Evolutionary conservation across 2,888 invertebrate genomes (phyloP).

Genomic region (Tachystola acroxantha): DNA sequence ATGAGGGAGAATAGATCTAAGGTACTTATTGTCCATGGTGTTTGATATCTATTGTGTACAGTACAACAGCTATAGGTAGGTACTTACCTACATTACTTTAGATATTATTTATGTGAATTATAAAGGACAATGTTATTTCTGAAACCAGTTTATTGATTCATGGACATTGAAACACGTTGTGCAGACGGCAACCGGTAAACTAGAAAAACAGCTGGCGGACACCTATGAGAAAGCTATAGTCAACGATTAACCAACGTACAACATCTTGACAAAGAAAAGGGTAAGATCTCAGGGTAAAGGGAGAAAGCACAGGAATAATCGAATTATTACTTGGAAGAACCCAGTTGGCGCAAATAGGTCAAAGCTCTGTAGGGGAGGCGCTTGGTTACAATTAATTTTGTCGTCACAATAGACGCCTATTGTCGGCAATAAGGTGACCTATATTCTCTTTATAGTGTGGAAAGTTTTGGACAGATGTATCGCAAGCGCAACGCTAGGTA

Average conservation of each 20-base stretch:
- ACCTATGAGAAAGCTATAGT: conserved; percentile 49
- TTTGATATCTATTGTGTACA: too few relatives aligned
- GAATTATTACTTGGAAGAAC: conserved; percentile 12
- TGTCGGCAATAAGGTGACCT: background rate
- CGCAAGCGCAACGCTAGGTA: too few relatives aligned
- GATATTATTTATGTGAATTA: background rate
- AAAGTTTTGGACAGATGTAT: too few relatives aligned
- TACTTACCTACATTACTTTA: too few relatives aligned
- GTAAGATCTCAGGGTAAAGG: conserved; percentile 18
- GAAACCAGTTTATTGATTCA: conserved; percentile 33
- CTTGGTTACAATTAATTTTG: background rate
- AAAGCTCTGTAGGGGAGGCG: background rate
- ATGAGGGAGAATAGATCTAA: too few relatives aligned
- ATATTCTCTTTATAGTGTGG: background rate
- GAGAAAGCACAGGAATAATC: conserved; percentile 22
- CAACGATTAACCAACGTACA: conserved; percentile 37
- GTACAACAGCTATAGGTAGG: too few relatives aligned
- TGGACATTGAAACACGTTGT: conserved; percentile 31
- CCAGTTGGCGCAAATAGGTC: background rate
- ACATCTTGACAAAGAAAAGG: conserved; percentile 30
- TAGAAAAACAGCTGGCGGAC: conserved; percentile 35
- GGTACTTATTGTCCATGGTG: too few relatives aligned
- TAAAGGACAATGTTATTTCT: background rate
- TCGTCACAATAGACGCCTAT: background rate
- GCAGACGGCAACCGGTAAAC: conserved; percentile 38